Conservation (phyloP, 2,113 vertebrate genomes). For the Peromyscus maniculatus region DNA sequence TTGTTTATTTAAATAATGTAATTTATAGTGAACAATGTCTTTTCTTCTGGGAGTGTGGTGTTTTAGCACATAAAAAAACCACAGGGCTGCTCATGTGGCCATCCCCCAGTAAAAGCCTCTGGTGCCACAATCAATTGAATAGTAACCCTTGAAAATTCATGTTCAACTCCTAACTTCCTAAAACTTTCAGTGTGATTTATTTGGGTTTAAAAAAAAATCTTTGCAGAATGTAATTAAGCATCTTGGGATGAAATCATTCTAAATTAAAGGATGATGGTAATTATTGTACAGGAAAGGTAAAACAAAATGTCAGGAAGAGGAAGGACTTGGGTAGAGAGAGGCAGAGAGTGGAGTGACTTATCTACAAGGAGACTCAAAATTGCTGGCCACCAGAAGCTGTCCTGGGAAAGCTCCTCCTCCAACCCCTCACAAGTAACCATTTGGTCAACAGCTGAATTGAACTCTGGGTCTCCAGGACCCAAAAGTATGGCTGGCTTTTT, state of each 20-base stretch:
- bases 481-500: constrained; percentile 4
- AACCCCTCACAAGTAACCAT: neutral
- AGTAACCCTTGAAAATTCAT: neutral
- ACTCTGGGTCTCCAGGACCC: neutral
- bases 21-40: neutral
- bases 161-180: neutral
- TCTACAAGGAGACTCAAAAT: neutral
- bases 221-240: constrained; percentile 12
- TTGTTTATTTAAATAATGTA: neutral
- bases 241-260: neutral
- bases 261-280: neutral
- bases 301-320: neutral
- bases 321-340: neutral
- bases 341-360: fast-evolving
- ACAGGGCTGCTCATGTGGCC: neutral
- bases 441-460: neutral
- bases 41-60: constrained; percentile 3
- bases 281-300: neutral
- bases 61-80: neutral
- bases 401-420: neutral
- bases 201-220: neutral
- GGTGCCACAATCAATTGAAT: neutral
- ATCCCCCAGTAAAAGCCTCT: neutral
- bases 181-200: constrained; percentile 42
- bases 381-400: neutral